phyloP scores from a whole-genome alignment of 2,113 vertebrate species.

The Triplophysa siluroides region DNA sequence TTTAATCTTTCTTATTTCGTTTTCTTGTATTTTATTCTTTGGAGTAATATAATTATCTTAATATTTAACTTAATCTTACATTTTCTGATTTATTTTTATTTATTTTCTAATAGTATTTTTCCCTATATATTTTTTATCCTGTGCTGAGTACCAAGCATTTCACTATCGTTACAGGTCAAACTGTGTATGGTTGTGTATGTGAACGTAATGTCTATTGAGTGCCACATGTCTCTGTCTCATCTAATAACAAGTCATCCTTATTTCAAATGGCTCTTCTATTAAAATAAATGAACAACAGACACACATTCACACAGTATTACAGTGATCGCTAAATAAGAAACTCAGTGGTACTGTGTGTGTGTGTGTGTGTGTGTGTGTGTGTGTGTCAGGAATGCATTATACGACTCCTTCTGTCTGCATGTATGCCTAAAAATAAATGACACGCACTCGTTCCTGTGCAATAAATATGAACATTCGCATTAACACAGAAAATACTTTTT shows the following conservation, averaged over 20 bases:
- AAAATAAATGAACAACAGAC: background rate
- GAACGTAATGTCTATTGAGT: background rate
- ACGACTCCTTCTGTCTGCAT: slow-evolving; percentile 59
- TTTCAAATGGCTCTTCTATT: background rate
- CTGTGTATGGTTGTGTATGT: too few relatives aligned
- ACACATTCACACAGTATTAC: background rate
- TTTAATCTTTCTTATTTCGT: too few relatives aligned
- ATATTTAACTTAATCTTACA: too few relatives aligned
- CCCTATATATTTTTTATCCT: too few relatives aligned
- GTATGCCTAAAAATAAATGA: slow-evolving; percentile 74
- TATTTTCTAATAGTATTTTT: too few relatives aligned
- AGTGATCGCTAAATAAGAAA: background rate
- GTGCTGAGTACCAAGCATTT: too few relatives aligned
- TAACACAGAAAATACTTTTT: background rate
- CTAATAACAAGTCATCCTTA: background rate
- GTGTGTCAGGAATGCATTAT: slow-evolving; percentile 56
- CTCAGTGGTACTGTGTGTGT: slow-evolving; percentile 23
- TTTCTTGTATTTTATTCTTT: too few relatives aligned
- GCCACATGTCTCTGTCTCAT: background rate
- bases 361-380: too few relatives aligned
- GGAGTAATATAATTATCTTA: too few relatives aligned
- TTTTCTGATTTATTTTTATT: too few relatives aligned
- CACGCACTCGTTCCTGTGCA: background rate
- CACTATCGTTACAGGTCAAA: too few relatives aligned
- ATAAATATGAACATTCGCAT: background rate